Percentiles rank a stretch among this genome's conserved stretches.
Evolutionary conservation across 1,140 invertebrate species (phyloP).

Genomic region (Protaetia brevitarsis): DNA sequence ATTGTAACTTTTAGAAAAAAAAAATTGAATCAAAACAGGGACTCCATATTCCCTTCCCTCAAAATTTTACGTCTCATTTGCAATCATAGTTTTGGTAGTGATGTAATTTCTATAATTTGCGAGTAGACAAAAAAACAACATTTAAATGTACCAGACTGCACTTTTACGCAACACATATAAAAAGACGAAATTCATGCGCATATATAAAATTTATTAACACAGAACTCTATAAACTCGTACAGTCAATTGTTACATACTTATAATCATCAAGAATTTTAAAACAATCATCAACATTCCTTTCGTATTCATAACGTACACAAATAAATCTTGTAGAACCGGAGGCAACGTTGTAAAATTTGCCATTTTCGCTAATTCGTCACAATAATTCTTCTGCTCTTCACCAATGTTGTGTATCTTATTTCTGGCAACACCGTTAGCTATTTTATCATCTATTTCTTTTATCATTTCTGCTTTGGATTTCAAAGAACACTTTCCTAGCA

Average conservation of each 20-base stretch:
- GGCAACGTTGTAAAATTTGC: conserved; percentile 33
- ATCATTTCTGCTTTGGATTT: conserved; percentile 51
- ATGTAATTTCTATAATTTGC: too few relatives aligned
- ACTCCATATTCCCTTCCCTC: too few relatives aligned
- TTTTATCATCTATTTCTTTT: conserved; percentile 40
- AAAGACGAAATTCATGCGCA: too few relatives aligned
- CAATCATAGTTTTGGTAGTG: too few relatives aligned
- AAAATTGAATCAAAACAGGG: too few relatives aligned
- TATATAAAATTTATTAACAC: too few relatives aligned
- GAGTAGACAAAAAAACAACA: too few relatives aligned
- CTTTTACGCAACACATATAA: too few relatives aligned
- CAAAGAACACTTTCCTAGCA: not conserved
- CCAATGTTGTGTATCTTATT: conserved; percentile 34
- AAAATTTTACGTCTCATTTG: too few relatives aligned
- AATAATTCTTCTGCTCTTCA: conserved; percentile 34
- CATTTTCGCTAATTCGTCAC: conserved; percentile 32
- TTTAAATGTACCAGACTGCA: too few relatives aligned
- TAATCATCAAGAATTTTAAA: conserved; percentile 32
- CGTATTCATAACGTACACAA: conserved; percentile 22
- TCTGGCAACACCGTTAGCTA: conserved; percentile 22
- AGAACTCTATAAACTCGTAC: too few relatives aligned
- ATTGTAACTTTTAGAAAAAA: too few relatives aligned
- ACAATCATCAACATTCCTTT: conserved; percentile 28
- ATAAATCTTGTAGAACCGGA: conserved; percentile 30
- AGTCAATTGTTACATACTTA: conserved; percentile 30